Evolutionary conservation across 2,797 vertebrate genomes (phyloP), one percentile per base, ranked within the genome.

Genomic region (Fistularia tabacaria): DNA sequence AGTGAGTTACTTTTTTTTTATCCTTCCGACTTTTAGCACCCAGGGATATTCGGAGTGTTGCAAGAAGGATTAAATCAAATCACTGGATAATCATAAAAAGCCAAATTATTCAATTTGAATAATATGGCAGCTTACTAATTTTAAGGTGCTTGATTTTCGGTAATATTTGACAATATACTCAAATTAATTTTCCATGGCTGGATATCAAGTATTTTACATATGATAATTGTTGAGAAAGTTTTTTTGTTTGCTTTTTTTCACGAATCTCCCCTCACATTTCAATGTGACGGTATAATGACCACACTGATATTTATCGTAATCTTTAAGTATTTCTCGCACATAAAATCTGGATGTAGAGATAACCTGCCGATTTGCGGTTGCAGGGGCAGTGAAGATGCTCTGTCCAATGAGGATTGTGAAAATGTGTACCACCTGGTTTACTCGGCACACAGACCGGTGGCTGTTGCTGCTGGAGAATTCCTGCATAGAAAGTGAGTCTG

Each of bases 371-470:
- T 25, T 25, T 25, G 2, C 25, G 25, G 25, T 89, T 91, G 12
- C 90, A 98, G 95, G 89, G 95, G 95, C 60, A 98, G 95, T 7
- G 95, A 98, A 85, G 95, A 98, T 73, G 95, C 95, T 57, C 84
- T 98, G 82, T 98, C 95, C 13, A 98, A 97, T 38, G 95, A 98
- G 85, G 95, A 98, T 89, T 98, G 95, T 69, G 95, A 98, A 89
- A 98, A 98, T 38, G 95, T 98, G 52, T 98, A 98, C 85, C 95
- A 98, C 83, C 88, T 98, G 84, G 95, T 98, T 1, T 97, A 98
- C 80, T 98, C 95, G 0, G 95, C 95, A 59, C 95, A 98, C 77
- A 88, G 95, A n/a, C 95, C 95, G 4, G 95, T 98, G 62, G 95
- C 95, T 7, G 95, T 98, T 1, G 95, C 95, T 38, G 95, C 95